Evolutionary conservation across 1,140 invertebrate genomes (phyloP).

Genomic region (Sitophilus oryzae): DNA sequence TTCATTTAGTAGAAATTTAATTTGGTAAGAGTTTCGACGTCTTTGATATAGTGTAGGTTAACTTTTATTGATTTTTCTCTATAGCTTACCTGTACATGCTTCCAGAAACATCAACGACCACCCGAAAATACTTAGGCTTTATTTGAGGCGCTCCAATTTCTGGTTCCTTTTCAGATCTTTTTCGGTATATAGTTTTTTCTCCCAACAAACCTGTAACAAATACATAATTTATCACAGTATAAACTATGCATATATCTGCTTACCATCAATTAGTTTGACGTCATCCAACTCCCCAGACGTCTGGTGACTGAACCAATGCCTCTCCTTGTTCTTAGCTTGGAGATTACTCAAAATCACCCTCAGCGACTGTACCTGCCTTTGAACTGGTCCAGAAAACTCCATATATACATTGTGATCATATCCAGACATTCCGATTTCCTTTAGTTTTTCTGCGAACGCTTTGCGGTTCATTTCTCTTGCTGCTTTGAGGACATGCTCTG

Average conservation of each 20-base stretch:
- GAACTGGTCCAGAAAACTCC: slow-evolving; percentile 71
- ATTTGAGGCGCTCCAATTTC: slow-evolving; percentile 78
- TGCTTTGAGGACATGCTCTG: slow-evolving; percentile 80
- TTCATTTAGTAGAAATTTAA: slow-evolving; percentile 4
- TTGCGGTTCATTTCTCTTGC: slow-evolving; percentile 88
- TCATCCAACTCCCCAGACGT: slow-evolving; percentile 94
- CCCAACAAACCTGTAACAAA: slow-evolving; percentile 64
- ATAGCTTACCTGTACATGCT: slow-evolving; percentile 82
- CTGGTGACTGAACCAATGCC: slow-evolving; percentile 88
- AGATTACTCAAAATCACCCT: slow-evolving; percentile 63
- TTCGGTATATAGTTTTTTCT: slow-evolving; percentile 84
- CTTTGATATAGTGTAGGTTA: not conserved
- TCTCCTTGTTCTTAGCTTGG: slow-evolving; percentile 88
- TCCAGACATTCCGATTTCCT: slow-evolving; percentile 92
- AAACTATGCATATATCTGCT: no score
- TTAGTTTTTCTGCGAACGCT: slow-evolving; percentile 81
- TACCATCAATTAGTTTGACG: slow-evolving; percentile 89
- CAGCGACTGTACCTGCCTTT: slow-evolving; percentile 64
- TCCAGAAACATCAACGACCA: slow-evolving; percentile 89
- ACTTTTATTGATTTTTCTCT: not conserved
- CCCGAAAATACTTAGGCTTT: slow-evolving; percentile 82
- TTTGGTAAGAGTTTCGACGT: no score
- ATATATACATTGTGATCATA: slow-evolving; percentile 87
- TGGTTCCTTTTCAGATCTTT: slow-evolving; percentile 74
- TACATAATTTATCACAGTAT: not conserved